Base-by-base conservation (phyloP, 2,888 invertebrate species). In the Molorchus minor region DNA sequence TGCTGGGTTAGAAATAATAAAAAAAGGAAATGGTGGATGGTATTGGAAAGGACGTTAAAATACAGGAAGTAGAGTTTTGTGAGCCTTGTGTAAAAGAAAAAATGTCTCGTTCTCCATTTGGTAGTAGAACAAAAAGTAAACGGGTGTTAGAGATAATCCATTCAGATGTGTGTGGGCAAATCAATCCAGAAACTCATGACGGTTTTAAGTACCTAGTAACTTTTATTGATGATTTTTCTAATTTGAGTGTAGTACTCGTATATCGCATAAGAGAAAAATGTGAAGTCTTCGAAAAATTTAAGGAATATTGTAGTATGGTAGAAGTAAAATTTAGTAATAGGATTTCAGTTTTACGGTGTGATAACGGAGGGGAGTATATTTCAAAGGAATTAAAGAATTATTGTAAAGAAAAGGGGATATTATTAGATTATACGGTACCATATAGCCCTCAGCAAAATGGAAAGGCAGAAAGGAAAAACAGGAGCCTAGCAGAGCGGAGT, bases 11-110 rank as follows among this genome's bases (percentile, higher is more conserved):
- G 35, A 58, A 15, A 40, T 19, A 12, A 33, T 58, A 25, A 53
- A 44, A 47, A 7, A 44, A 53, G 7, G 5, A 57, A 15, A 40
- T 57, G 16, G 45, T 57, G 13, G 13, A 36, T 55, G 61, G 65
- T 53, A 57, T 58, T 56, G 40, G 43, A 56, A 53, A 52, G 45
- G 12, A 56, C 17, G 30, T 65, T 25, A 61, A 56, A 25, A 43
- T 61, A 0, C 29, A 49, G 13, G 43, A 56, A 33, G 44, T 62
- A 15, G 51, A 56, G 36, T 66, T 68, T 46, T 68, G 66, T 35
- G 64, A 62, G 56, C 51, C 63, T n/a, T 68, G 62, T 46, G 30
- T 66, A 5, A 55, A 43, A 16, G 65, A 61, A 12, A 66, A 68
- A 53, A 64, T 67, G 60, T 13, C 55, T 13, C 38, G 61, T 16